Conservation (phyloP, 2,888 invertebrate species). For the Spatulosminthurus flaviceps region DNA sequence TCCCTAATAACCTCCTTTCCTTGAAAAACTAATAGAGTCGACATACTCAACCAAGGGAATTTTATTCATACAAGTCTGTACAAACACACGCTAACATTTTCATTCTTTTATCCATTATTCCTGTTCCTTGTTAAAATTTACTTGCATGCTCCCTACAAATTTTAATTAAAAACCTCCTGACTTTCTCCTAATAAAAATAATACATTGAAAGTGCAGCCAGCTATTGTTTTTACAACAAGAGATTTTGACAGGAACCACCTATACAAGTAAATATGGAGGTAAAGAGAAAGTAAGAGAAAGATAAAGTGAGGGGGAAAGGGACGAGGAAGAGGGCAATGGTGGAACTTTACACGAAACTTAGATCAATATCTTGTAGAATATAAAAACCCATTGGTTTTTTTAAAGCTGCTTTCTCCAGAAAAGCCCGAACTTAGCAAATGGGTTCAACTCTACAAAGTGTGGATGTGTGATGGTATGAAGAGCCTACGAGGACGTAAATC, state of each 20-base stretch:
- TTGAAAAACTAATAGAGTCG: constrained; percentile 10
- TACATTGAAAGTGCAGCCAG: too few species aligned
- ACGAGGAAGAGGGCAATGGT: constrained; percentile 13
- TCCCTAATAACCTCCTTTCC: constrained; percentile 39
- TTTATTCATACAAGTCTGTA: constrained; percentile 12
- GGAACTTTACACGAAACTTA: background rate
- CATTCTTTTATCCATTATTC: background rate
- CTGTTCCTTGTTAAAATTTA: too few species aligned
- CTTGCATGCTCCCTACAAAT: too few species aligned
- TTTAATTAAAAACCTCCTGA: too few species aligned
- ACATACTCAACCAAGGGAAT: background rate
- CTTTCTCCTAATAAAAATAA: too few species aligned
- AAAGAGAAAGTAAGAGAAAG: constrained; percentile 38
- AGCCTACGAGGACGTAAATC: constrained; percentile 36
- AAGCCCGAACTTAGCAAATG: background rate
- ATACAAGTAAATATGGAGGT: background rate
- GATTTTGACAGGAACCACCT: too few species aligned
- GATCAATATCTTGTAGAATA: background rate
- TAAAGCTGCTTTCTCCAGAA: background rate
- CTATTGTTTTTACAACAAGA: too few species aligned
- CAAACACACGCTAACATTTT: constrained; percentile 27
- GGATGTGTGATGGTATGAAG: constrained; percentile 3
- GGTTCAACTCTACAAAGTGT: background rate
- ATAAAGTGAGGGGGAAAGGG: constrained; percentile 38
- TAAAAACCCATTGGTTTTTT: constrained; percentile 4